phyloP scores from a whole-genome alignment of 2,888 invertebrate species.

The Macrosiphum euphorbiae region DNA sequence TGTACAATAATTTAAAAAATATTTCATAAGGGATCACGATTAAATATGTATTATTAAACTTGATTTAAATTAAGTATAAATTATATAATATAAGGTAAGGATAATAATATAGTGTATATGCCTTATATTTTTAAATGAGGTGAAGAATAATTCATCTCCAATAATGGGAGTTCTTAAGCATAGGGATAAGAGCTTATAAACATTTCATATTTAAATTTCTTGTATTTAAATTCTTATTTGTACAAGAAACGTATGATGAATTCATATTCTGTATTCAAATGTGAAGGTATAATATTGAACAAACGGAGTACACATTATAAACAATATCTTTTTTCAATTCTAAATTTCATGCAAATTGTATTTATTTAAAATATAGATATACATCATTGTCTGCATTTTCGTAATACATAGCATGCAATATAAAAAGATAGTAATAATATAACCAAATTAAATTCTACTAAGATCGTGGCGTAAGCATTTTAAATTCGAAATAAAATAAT shows the following conservation, averaged over 20 bases:
- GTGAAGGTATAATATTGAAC: neutral
- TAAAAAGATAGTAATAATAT: neutral
- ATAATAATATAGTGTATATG: neutral
- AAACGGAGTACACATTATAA: neutral
- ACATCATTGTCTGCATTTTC: neutral
- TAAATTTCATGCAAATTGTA: neutral
- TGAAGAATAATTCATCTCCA: neutral
- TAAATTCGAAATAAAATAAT: neutral
- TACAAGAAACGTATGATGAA: neutral
- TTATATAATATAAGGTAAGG: neutral
- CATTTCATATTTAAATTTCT: neutral
- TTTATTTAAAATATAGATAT: neutral
- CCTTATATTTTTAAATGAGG: neutral
- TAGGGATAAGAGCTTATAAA: neutral
- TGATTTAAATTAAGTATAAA: neutral
- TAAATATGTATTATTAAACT: neutral
- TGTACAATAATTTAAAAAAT: neutral
- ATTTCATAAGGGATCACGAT: neutral
- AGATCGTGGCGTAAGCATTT: neutral
- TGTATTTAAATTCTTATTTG: neutral
- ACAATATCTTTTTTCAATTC: constrained; percentile 2
- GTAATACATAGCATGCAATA: neutral
- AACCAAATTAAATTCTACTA: neutral
- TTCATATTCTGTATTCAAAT: neutral
- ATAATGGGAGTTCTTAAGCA: neutral